phyloP scores from a whole-genome alignment of 2,797 vertebrate genomes.

The Poliocrania exsul region DNA sequence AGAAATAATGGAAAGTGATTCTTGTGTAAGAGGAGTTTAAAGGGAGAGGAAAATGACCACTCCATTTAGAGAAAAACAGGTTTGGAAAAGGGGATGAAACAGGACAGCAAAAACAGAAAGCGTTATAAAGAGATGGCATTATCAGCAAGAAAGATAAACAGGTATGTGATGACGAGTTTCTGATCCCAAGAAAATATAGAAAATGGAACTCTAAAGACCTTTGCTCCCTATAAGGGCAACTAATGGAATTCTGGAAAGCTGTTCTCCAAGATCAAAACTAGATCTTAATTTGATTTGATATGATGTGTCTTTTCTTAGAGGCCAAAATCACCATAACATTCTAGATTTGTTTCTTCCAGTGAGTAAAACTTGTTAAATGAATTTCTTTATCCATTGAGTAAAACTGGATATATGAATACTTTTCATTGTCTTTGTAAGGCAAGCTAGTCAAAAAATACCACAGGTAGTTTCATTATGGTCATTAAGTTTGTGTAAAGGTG shows the following conservation, averaged over 20 bases:
- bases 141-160: not conserved
- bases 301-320: not conserved
- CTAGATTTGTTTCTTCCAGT: not conserved
- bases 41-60: fast-evolving
- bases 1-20: not conserved
- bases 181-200: not conserved
- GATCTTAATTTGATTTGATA: not conserved
- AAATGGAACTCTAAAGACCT: not conserved
- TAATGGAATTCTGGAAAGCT: not conserved
- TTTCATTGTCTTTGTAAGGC: not conserved
- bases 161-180: not conserved
- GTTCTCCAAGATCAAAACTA: not conserved
- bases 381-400: not conserved
- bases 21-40: not conserved
- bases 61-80: not conserved
- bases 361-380: not conserved
- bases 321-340: not conserved
- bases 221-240: not conserved
- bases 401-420: not conserved
- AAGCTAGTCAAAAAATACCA: not conserved
- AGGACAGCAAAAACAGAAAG: not conserved
- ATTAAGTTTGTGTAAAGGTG: not conserved
- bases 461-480: not conserved
- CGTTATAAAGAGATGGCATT: not conserved
- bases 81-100: not conserved